Evolutionary conservation across 2,797 vertebrate species (phyloP).

Genomic region (Natrix natrix): DNA sequence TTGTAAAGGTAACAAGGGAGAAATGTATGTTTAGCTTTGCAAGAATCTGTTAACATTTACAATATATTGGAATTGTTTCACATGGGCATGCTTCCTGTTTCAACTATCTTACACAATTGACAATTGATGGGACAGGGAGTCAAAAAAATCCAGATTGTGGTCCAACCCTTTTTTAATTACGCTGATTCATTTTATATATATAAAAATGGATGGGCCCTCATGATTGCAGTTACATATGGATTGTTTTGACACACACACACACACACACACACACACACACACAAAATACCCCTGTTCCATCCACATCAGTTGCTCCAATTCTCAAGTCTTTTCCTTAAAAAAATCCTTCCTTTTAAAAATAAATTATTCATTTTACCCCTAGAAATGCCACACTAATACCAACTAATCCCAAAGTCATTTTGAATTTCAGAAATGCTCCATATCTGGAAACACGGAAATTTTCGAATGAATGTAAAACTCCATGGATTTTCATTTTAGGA

Average conservation of each 20-base stretch:
- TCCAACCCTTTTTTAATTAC: not conserved
- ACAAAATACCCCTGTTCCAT: not conserved
- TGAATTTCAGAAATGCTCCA: not conserved
- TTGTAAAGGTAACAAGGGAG: not conserved
- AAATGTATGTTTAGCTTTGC: not conserved
- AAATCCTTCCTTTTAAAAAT: not conserved
- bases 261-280: too few relatives aligned
- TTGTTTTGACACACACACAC: not conserved
- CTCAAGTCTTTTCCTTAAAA: not conserved
- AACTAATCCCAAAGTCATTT: not conserved
- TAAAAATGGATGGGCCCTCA: not conserved
- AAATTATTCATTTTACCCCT: not conserved
- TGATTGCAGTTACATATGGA: not conserved
- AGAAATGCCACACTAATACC: not conserved
- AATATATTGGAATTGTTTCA: not conserved
- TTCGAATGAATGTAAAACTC: not conserved
- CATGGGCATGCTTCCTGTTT: not conserved
- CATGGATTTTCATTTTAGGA: not conserved
- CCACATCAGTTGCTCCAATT: not conserved
- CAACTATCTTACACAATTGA: not conserved
- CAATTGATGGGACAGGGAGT: not conserved
- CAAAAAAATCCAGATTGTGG: not conserved
- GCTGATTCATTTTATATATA: not conserved
- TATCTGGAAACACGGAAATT: not conserved
- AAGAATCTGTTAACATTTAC: not conserved